Conservation (phyloP, 2,888 invertebrate species). For the Osedax frankpressi region DNA sequence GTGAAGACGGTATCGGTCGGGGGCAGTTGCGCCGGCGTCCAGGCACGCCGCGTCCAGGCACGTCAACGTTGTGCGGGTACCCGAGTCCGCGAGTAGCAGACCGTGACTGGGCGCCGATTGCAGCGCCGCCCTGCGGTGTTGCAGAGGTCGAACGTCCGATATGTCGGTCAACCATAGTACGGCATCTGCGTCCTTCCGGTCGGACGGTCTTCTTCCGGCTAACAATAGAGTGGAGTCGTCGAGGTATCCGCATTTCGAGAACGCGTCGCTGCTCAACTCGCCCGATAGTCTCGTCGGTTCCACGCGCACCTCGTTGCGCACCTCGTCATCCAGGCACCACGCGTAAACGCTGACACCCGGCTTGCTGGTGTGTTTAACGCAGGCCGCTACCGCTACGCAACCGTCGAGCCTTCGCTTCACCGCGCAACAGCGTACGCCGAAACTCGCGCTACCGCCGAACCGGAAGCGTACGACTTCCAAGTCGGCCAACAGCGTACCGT, state of each 20-base stretch:
- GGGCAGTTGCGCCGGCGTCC: neutral
- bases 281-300: slow-evolving; percentile 22
- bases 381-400: slow-evolving; percentile 20
- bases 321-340: slow-evolving; percentile 23
- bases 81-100: neutral
- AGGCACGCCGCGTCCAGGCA: neutral
- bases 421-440: slow-evolving; percentile 24
- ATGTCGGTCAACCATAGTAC: neutral
- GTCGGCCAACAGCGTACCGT: slow-evolving; percentile 24
- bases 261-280: slow-evolving; percentile 22
- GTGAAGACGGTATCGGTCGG: neutral
- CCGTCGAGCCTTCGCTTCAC: slow-evolving; percentile 24
- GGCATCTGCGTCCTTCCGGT: neutral
- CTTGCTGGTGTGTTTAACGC: slow-evolving; percentile 27
- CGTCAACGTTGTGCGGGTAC: neutral
- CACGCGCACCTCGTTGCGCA: slow-evolving; percentile 22
- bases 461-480: slow-evolving; percentile 27
- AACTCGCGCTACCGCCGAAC: slow-evolving; percentile 29
- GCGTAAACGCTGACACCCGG: slow-evolving; percentile 23
- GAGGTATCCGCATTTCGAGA: slow-evolving; percentile 25
- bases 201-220: slow-evolving; percentile 15
- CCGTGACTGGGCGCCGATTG: neutral
- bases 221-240: slow-evolving; percentile 19
- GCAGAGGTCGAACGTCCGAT: neutral
- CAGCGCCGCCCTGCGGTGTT: neutral